Evolutionary conservation across 2,888 invertebrate genomes (phyloP).

Genomic region (Aphidoletes aphidimyza): DNA sequence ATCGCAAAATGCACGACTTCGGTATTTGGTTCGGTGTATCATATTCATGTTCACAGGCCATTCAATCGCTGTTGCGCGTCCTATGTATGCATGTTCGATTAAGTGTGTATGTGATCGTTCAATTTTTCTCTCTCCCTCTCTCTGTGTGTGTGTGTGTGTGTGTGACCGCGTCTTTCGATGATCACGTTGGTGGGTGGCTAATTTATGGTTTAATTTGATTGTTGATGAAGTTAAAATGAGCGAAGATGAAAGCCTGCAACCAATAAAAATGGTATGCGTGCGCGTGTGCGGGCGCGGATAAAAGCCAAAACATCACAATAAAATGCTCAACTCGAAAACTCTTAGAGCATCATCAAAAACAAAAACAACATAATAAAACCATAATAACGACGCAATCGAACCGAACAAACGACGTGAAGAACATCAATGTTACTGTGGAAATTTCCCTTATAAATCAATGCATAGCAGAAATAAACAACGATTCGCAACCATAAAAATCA

Average conservation of each 20-base stretch:
- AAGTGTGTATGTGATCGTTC: no score
- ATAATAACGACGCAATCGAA: background rate
- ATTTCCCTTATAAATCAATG: conserved; percentile 47
- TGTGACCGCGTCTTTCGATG: background rate
- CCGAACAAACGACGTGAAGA: background rate
- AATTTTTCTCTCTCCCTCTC: conserved; percentile 38
- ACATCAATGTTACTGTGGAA: background rate
- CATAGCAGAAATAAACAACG: conserved; percentile 25
- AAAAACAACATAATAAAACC: background rate
- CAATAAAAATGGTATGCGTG: no score
- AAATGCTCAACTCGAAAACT: background rate
- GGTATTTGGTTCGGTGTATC: background rate
- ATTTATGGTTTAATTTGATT: conserved; percentile 47
- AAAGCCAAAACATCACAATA: background rate
- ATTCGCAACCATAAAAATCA: conserved; percentile 35
- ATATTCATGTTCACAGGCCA: conserved; percentile 30
- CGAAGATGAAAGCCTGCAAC: conserved; percentile 29
- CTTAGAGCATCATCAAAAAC: background rate
- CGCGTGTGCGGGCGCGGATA: background rate
- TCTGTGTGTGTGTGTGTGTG: no score
- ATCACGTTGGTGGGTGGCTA: conserved; percentile 15
- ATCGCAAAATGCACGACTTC: background rate
- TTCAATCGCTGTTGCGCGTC: background rate
- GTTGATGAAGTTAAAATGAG: conserved; percentile 28
- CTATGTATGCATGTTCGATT: no score